Base-by-base conservation (phyloP, 1,140 invertebrate genomes). In the Lutraria rhynchaena region DNA sequence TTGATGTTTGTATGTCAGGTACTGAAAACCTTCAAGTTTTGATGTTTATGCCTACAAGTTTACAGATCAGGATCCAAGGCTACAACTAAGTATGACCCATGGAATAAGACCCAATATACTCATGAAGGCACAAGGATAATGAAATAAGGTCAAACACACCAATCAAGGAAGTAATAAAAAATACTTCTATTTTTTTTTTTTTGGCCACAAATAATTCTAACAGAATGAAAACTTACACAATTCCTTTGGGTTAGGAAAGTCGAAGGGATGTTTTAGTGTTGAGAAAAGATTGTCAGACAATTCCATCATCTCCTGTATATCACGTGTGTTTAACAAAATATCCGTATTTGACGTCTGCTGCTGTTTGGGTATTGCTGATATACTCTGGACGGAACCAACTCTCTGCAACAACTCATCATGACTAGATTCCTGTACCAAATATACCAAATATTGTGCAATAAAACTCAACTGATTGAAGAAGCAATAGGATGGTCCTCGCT, bases 181-280 rank as follows among this genome's bases (percentile, higher is more conserved):
- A 46, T 11, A 46, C 44, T 11, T 46, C 19, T 46, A 11, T 7
- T 11, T 46, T 46, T 46, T 46, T 7, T 11, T 46, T 46, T 46
- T 46, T 19, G 19, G 19, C 9, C 11, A 31, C 41, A 57, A 19
- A 19, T 24, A 58, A 58, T 29, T 27, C 22, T 58, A 24, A 33
- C 22, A 15, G 13, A 13, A 44, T 58, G n/a, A 31, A 9, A 58
- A 88, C 92, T 94, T 94, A 99, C 98, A 96, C 86, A 99, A 97
- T 94, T 99, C 98, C 93, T 97, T 95, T 37, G 97, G 96, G 94
- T 99, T 98, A 9, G 98, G 98, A 94, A 99, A 99, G 80, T 96
- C 96, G 93, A 98, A 98, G 7, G 97, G 97, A 91, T 97, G 97
- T 93, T 96, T 97, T n/a, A 93, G 87, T n/a, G 84, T 90, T 17